phyloP scores from a whole-genome alignment of 1,140 invertebrate species.

The Halictus rubicundus region DNA sequence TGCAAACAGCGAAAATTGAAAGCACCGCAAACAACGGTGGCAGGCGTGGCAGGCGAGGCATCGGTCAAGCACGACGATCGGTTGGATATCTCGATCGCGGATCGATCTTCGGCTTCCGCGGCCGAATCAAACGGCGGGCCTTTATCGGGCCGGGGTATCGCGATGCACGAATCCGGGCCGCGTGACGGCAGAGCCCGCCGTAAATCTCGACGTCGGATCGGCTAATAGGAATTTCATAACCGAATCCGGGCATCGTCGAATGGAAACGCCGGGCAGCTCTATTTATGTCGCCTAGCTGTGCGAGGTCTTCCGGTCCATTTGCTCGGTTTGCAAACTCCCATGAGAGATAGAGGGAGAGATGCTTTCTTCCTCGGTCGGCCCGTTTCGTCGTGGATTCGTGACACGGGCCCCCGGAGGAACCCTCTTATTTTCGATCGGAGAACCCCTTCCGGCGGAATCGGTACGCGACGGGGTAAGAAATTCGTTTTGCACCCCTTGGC shows the following conservation, averaged over 20 bases:
- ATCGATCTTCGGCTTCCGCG: constrained; percentile 14
- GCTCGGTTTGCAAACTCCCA: constrained; percentile 78
- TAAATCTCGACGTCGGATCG: constrained; percentile 12
- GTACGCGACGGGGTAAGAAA: constrained; percentile 3
- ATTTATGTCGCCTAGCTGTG: background rate
- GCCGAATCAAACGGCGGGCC: background rate
- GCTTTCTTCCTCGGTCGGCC: too few species aligned
- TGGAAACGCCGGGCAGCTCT: background rate
- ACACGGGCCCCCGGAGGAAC: constrained; percentile 24
- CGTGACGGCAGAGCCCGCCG: constrained; percentile 1
- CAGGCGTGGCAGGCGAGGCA: background rate
- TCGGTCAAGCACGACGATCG: constrained; percentile 7
- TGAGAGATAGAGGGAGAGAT: constrained; percentile 15
- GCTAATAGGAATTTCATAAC: constrained; percentile 33
- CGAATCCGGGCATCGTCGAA: background rate
- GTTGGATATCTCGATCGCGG: background rate
- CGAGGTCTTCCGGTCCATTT: constrained; percentile 76
- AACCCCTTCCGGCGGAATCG: background rate
- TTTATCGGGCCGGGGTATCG: constrained; percentile 19
- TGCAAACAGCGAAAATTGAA: too few species aligned
- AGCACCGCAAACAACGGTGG: background rate
- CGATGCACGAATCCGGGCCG: background rate
- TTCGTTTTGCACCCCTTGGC: constrained; percentile 14
- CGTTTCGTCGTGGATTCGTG: constrained; percentile 52
- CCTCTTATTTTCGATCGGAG: constrained; percentile 59